These are phyloP conservation scores for Pangasius djambal DNA, from an alignment of 2,797 vertebrate genomes.

Conservation along the genomic window DNA sequence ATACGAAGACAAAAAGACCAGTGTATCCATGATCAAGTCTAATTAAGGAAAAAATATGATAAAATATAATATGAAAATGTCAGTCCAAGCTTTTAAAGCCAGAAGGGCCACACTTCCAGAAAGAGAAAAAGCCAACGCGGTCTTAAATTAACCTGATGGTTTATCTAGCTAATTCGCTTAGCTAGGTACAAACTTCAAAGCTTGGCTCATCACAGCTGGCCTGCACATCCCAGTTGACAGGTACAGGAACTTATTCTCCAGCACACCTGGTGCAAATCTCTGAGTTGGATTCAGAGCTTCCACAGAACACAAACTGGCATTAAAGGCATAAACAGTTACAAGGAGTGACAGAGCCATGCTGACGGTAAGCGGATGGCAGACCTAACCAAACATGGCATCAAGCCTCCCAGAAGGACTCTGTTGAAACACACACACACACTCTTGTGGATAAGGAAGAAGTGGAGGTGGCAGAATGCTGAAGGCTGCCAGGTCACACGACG, in stretches of 20 bases:
- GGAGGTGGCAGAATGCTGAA: constrained; percentile 70
- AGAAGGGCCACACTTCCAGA: constrained; percentile 1
- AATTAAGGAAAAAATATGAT: background rate
- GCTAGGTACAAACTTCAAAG: constrained; percentile 44
- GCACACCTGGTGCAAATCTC: constrained; percentile 73
- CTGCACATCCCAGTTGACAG: constrained; percentile 62
- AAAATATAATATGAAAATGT: background rate
- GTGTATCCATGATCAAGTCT: background rate
- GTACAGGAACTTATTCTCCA: constrained; percentile 69
- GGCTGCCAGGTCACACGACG: constrained; percentile 67
- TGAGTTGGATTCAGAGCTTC: constrained; percentile 67
- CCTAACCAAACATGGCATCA: constrained; percentile 52
- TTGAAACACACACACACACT: constrained; percentile 58
- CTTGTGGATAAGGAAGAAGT: constrained; percentile 52
- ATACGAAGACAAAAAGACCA: background rate
- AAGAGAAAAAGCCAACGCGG: constrained; percentile 7
- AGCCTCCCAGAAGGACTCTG: constrained; percentile 39
- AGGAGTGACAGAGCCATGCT: constrained; percentile 66
- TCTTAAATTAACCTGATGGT: constrained; percentile 40
- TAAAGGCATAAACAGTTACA: constrained; percentile 57
- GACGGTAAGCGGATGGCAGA: constrained; percentile 53
- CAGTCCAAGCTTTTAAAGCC: background rate
- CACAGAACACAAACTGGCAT: constrained; percentile 76
- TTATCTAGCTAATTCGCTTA: constrained; percentile 46
- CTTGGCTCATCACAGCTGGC: constrained; percentile 63